phyloP scores from a whole-genome alignment of 2,113 vertebrate species.

The Neodon shergylaensis region DNA sequence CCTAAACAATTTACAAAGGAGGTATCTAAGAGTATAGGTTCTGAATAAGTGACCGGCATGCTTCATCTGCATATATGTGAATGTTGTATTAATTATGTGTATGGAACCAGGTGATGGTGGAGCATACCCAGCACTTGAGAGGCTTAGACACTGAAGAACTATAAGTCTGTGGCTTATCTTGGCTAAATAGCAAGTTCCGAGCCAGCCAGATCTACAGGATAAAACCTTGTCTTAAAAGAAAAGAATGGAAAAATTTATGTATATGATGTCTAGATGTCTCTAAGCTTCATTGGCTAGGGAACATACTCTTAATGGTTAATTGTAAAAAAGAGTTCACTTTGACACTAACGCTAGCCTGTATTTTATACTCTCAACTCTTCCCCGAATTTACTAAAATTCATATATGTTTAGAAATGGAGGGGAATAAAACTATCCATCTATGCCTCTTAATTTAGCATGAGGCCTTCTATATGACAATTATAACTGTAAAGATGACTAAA shows the following conservation, averaged over 20 bases:
- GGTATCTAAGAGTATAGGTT: no score
- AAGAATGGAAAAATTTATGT: not conserved
- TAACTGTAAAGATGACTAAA: not conserved
- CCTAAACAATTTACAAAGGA: no score
- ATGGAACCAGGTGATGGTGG: not conserved
- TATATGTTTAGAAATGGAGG: not conserved
- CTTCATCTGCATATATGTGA: not conserved
- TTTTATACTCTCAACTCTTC: slow-evolving; percentile 3
- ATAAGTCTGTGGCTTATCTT: no score
- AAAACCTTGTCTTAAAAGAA: not conserved
- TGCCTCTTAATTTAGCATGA: not conserved
- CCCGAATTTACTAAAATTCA: slow-evolving; percentile 19
- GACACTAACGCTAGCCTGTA: not conserved
- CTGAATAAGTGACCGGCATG: no score
- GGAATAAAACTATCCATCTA: not conserved
- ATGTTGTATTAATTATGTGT: not conserved
- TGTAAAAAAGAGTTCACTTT: not conserved
- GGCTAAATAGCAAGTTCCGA: not conserved
- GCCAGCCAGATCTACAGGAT: not conserved
- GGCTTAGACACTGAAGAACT: not conserved
- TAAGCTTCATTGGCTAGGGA: not conserved
- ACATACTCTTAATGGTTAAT: not conserved
- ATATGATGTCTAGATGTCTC: not conserved
- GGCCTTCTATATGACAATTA: not conserved
- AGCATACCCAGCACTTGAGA: not conserved